These are phyloP conservation scores for Allophyes oxyacanthae DNA, from an alignment of 2,888 invertebrate genomes.

Conservation along the genomic window DNA sequence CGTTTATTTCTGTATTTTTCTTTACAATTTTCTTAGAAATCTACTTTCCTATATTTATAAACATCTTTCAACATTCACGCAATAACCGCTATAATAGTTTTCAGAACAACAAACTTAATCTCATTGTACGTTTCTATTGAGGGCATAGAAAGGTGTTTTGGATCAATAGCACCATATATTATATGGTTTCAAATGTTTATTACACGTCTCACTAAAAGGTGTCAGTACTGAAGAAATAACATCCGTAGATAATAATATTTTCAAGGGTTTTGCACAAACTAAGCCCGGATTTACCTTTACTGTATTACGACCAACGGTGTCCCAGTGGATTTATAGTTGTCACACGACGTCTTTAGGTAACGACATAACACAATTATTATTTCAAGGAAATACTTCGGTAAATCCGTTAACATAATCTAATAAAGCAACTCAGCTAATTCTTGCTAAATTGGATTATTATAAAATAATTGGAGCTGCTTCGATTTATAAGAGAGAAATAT, in stretches of 20 bases:
- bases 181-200: not conserved
- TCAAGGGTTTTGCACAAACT: conserved; percentile 19
- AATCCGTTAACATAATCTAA: conserved; percentile 29
- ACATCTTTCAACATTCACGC: too few relatives aligned
- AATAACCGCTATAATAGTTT: too few relatives aligned
- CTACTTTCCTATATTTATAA: too few relatives aligned
- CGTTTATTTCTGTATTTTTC: too few relatives aligned
- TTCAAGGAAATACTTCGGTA: conserved; percentile 23
- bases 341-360: conserved; percentile 24
- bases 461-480: too few relatives aligned
- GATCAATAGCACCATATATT: too few relatives aligned
- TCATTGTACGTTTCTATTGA: too few relatives aligned
- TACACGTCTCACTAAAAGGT: conserved; percentile 1
- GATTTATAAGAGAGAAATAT: too few relatives aligned
- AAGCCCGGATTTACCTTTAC: conserved; percentile 26
- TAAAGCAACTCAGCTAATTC: conserved; percentile 18
- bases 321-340: conserved; percentile 22
- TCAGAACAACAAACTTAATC: too few relatives aligned
- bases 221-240: conserved; percentile 9
- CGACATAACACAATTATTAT: conserved; percentile 34
- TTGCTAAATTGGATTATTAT: not conserved
- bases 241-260: conserved; percentile 13
- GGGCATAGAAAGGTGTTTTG: too few relatives aligned
- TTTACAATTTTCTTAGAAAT: too few relatives aligned
- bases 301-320: conserved; percentile 8